Evolutionary conservation across 1,140 invertebrate species (phyloP).

Genomic region (Phocides pigmalion): DNA sequence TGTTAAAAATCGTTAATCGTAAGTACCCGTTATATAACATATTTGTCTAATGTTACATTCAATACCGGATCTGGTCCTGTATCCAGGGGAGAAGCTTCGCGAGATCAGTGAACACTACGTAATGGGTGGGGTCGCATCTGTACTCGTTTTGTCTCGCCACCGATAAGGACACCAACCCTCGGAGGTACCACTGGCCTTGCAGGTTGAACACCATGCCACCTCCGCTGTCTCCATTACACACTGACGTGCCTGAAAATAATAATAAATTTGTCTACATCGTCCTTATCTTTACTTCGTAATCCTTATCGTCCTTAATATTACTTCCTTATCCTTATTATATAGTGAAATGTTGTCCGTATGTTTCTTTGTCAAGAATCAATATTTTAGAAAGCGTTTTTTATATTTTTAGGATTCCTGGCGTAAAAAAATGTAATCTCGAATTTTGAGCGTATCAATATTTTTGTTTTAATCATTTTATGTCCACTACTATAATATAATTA

Average conservation of each 20-base stretch:
- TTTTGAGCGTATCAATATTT: no score
- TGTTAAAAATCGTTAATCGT: neutral
- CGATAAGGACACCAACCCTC: constrained; percentile 84
- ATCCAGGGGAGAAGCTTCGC: constrained; percentile 85
- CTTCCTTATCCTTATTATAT: no score
- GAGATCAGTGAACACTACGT: constrained; percentile 84
- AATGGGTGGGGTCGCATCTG: constrained; percentile 83
- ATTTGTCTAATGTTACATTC: neutral
- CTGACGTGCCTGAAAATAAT: constrained; percentile 67
- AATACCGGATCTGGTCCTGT: constrained; percentile 15
- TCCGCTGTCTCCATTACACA: constrained; percentile 86
- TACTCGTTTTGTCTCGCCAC: constrained; percentile 77
- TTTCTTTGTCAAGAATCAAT: no score
- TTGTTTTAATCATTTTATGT: no score
- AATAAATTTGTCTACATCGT: no score
- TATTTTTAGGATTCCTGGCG: no score
- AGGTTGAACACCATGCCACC: constrained; percentile 84
- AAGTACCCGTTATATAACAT: neutral
- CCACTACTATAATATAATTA: no score
- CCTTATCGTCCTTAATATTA: no score
- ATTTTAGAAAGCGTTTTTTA: no score
- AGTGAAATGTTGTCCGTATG: no score
- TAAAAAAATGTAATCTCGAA: no score
- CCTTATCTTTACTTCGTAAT: no score
- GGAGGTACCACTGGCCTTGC: constrained; percentile 75